A percentile compares a stretch with the other conserved stretches of the same genome.
These are phyloP conservation scores for Thaumatotibia leucotreta DNA, from an alignment of 1,140 invertebrate genomes.

Conservation along the genomic window DNA sequence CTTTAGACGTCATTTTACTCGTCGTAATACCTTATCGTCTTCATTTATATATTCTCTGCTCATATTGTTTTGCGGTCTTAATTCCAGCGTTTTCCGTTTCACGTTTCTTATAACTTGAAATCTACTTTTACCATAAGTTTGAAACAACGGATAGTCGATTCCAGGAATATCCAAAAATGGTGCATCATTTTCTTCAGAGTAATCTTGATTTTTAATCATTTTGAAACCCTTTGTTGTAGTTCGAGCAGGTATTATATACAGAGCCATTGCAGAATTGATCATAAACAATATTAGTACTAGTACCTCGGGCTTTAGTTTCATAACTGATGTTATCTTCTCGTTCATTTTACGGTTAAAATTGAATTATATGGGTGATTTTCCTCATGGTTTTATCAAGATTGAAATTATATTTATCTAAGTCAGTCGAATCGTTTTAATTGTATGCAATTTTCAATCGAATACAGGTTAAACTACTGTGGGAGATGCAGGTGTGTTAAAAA, in stretches of 20 bases:
- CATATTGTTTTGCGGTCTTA: background rate
- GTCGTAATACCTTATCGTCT: too few relatives aligned
- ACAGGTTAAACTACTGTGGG: too few relatives aligned
- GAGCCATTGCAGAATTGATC: background rate
- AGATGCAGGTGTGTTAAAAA: too few relatives aligned
- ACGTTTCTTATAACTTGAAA: slow-evolving; percentile 25
- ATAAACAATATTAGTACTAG: background rate
- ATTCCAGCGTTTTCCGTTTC: slow-evolving; percentile 6
- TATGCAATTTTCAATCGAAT: too few relatives aligned
- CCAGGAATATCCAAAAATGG: background rate
- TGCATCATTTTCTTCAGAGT: background rate
- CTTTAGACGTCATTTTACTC: too few relatives aligned
- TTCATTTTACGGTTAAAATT: background rate
- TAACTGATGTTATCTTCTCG: background rate
- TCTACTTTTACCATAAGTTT: slow-evolving; percentile 27
- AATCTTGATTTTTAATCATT: background rate
- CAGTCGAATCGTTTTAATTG: too few relatives aligned
- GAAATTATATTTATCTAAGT: too few relatives aligned
- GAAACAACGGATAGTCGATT: slow-evolving; percentile 12
- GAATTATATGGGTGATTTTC: background rate
- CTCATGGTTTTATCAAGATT: too few relatives aligned
- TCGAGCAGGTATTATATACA: background rate
- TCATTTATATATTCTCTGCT: too few relatives aligned
- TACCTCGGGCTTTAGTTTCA: background rate
- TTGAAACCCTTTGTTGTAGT: background rate